These are phyloP conservation scores for Terrapene triunguis DNA, from an alignment of 2,113 vertebrate genomes.

Conservation along the genomic window DNA sequence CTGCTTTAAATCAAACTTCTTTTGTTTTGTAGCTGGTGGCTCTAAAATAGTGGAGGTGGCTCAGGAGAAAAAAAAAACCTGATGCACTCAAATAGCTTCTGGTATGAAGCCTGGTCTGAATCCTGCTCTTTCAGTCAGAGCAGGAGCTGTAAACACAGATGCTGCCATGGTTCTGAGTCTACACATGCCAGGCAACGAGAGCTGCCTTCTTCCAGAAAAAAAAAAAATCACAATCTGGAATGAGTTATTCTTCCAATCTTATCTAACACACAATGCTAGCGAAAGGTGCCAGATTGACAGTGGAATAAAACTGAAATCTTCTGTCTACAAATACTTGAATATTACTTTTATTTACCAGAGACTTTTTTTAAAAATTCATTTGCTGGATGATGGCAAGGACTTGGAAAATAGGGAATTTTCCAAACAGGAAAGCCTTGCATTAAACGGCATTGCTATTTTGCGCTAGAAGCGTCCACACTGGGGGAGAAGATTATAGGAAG, in stretches of 20 bases:
- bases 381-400: not conserved
- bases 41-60: not conserved
- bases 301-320: slow-evolving; percentile 6
- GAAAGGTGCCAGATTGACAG: not conserved
- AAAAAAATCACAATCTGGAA: not conserved
- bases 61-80: not conserved
- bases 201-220: not conserved
- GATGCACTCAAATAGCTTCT: not conserved
- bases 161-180: not conserved
- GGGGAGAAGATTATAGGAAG: not conserved
- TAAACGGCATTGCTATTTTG: not conserved
- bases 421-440: not conserved
- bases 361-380: not conserved
- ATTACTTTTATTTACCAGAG: not conserved
- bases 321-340: not conserved
- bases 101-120: not conserved
- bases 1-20: not conserved
- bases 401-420: not conserved
- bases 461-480: not conserved
- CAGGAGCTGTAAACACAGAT: not conserved
- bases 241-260: not conserved
- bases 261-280: not conserved
- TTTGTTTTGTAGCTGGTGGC: not conserved
- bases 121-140: not conserved
- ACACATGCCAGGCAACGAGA: not conserved